These are phyloP conservation scores for Zingel zingel DNA, from an alignment of 2,113 vertebrate species.

Conservation along the genomic window DNA sequence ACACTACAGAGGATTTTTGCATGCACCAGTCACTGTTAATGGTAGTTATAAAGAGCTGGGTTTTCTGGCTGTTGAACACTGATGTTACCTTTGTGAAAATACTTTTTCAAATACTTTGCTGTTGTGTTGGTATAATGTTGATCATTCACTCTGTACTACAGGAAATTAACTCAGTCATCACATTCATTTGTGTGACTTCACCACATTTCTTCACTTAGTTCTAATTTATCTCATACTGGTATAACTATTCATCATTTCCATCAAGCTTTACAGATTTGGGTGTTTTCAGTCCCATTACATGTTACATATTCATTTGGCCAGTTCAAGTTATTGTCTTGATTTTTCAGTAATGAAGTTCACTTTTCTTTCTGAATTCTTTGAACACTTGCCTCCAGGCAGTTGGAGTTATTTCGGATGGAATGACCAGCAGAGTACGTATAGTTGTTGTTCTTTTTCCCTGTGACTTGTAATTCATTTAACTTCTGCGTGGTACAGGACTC, in stretches of 20 bases:
- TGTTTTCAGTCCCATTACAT: background rate
- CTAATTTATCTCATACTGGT: background rate
- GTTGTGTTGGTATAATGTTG: background rate
- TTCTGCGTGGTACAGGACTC: constrained; percentile 20
- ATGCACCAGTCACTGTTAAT: background rate
- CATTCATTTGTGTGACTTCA: background rate
- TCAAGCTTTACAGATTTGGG: background rate
- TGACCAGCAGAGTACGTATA: constrained; percentile 95
- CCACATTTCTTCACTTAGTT: background rate
- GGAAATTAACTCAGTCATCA: background rate
- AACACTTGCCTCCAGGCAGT: constrained; percentile 89
- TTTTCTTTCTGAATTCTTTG: constrained; percentile 47
- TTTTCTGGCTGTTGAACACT: background rate
- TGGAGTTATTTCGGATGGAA: constrained; percentile 96
- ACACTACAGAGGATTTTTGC: background rate
- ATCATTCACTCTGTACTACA: background rate
- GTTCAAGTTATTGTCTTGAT: background rate
- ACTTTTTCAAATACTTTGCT: background rate
- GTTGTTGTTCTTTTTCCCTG: constrained; percentile 50
- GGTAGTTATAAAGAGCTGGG: background rate
- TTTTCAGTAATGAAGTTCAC: constrained; percentile 30
- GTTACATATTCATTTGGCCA: constrained; percentile 5
- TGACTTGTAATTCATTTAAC: background rate
- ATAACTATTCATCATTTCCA: background rate
- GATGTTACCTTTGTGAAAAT: background rate